Evolutionary conservation across 2,113 vertebrate species (phyloP).

Genomic region (Eleginops maclovinus): DNA sequence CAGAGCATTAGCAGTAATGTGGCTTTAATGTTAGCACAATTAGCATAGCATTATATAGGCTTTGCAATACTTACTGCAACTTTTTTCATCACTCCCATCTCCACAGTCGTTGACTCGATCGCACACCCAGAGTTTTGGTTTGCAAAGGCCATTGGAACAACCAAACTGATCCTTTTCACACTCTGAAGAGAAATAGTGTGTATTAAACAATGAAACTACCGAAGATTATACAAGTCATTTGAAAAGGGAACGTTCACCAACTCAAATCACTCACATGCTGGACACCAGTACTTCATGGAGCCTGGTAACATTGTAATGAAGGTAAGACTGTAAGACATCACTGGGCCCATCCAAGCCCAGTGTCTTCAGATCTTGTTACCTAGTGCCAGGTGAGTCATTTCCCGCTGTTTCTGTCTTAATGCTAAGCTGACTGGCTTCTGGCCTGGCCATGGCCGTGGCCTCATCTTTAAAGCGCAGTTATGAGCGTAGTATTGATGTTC

Average conservation of each 20-base stretch:
- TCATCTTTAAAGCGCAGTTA: slow-evolving; percentile 5
- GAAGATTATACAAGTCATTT: neutral
- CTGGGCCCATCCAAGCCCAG: neutral
- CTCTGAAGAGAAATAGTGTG: slow-evolving; percentile 48
- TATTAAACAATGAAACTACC: neutral
- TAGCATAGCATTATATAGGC: slow-evolving; percentile 52
- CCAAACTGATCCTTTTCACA: slow-evolving; percentile 78
- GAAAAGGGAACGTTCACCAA: neutral
- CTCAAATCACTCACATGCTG: neutral
- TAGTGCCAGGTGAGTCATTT: neutral
- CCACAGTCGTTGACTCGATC: slow-evolving; percentile 84
- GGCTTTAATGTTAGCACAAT: slow-evolving; percentile 62
- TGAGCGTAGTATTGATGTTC: slow-evolving; percentile 25
- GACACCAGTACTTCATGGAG: neutral
- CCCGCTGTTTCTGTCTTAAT: neutral
- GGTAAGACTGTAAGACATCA: neutral
- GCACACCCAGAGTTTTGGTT: slow-evolving; percentile 79
- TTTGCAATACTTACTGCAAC: slow-evolving; percentile 78
- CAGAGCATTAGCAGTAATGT: slow-evolving; percentile 60
- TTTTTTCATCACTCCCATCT: slow-evolving; percentile 82
- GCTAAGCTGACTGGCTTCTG: slow-evolving; percentile 9
- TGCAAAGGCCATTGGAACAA: slow-evolving; percentile 83
- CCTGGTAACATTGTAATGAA: neutral
- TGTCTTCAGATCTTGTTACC: neutral
- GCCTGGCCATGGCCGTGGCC: neutral